Conservation (phyloP, 64 coral and sea anemone genomes). For the Pocillopora damicornis region DNA sequence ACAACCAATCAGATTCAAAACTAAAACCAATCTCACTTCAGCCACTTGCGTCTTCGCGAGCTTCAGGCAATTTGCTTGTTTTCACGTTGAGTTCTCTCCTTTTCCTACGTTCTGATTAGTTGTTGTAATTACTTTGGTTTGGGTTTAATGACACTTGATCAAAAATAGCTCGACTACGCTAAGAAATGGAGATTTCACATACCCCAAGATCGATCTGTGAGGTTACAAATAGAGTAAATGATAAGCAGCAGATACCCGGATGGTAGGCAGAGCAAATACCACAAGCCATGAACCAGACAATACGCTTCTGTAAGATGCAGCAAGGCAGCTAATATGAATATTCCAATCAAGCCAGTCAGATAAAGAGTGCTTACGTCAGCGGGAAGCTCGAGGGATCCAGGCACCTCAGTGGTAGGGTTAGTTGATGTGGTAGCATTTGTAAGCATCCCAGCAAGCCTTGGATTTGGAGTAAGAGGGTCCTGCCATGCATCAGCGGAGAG, state of each 20-base stretch:
- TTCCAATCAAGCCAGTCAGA: constrained; percentile 50
- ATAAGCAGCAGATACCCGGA: constrained; percentile 93
- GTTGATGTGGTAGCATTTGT: neutral
- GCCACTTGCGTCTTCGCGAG: too few species aligned
- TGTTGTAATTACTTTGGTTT: too few species aligned
- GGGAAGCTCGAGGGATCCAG: constrained; percentile 9
- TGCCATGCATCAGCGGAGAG: neutral
- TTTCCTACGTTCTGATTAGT: too few species aligned
- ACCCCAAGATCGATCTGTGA: constrained; percentile 97
- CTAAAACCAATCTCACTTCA: too few species aligned
- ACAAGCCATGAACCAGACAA: constrained; percentile 75
- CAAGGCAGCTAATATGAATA: constrained; percentile 61
- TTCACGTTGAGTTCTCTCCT: too few species aligned
- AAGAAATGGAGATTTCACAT: neutral
- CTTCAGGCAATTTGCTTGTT: too few species aligned
- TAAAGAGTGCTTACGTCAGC: constrained; percentile 69
- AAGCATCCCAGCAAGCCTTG: neutral
- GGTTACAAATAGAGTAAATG: constrained; percentile 85
- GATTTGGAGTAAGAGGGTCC: neutral
- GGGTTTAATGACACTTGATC: too few species aligned
- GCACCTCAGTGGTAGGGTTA: neutral
- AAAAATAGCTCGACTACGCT: too few species aligned
- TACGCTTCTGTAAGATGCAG: constrained; percentile 72
- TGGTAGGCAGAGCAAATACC: constrained; percentile 86
- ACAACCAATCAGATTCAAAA: too few species aligned